These are phyloP conservation scores for Drosophila conformis DNA, from an alignment of 2,888 invertebrate genomes.

Conservation along the genomic window DNA sequence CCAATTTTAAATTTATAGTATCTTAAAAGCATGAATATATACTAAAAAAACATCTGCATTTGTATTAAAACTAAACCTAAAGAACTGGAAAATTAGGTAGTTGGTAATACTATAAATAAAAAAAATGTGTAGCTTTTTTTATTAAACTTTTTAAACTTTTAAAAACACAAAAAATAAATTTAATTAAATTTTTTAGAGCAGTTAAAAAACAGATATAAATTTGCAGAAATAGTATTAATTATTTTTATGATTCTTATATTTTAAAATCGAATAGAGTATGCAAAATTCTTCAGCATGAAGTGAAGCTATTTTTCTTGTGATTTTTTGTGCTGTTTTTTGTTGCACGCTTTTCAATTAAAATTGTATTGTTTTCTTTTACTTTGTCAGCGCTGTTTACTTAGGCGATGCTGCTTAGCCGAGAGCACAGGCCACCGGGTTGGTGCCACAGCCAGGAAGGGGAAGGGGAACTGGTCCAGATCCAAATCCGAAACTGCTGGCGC, in stretches of 20 bases:
- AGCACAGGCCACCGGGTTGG: conserved; percentile 39
- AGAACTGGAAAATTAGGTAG: accelerated
- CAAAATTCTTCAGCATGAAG: neutral
- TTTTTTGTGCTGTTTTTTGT: conserved; percentile 41
- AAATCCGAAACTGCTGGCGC: conserved; percentile 54
- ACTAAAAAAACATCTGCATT: neutral
- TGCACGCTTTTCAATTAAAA: conserved; percentile 84
- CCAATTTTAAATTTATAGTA: neutral
- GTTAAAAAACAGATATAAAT: neutral
- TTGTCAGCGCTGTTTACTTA: conserved; percentile 83
- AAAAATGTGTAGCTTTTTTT: no score
- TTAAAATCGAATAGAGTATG: conserved; percentile 15
- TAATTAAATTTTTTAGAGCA: neutral
- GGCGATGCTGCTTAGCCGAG: conserved; percentile 67
- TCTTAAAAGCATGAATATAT: no score
- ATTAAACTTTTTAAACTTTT: no score
- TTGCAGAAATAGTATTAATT: neutral
- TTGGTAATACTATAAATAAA: neutral
- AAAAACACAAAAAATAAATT: no score
- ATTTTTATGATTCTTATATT: no score
- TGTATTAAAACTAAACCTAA: neutral
- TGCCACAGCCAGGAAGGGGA: conserved; percentile 29
- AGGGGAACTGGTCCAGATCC: conserved; percentile 24
- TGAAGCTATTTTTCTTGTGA: conserved; percentile 33
- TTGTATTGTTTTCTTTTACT: conserved; percentile 85